Conservation (phyloP, 2,113 vertebrate genomes). For the Gadus chalcogrammus region DNA sequence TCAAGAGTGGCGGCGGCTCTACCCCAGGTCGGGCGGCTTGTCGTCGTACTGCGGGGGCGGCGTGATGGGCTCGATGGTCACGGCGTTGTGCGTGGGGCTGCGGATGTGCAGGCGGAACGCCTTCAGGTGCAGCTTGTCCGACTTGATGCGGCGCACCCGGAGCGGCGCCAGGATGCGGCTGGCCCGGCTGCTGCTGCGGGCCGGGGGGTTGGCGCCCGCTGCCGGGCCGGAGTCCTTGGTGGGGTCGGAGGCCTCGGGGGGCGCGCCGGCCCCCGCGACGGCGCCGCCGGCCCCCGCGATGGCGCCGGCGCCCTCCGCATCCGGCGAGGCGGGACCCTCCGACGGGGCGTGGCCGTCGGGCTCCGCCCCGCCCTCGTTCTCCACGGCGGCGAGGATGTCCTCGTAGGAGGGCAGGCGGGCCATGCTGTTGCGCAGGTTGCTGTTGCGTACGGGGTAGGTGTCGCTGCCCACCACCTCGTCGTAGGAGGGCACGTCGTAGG, state of each 20-base stretch:
- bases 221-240: background rate
- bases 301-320: constrained; percentile 34
- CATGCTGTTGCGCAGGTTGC: constrained; percentile 73
- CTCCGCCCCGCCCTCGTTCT: constrained; percentile 51
- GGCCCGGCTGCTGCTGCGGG: constrained; percentile 74
- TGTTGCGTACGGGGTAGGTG: constrained; percentile 67
- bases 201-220: constrained; percentile 38
- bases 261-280: constrained; percentile 11
- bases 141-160: constrained; percentile 88
- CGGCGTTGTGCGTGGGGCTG: constrained; percentile 55
- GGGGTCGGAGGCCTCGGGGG: background rate
- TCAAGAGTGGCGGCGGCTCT: background rate
- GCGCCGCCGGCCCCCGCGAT: background rate
- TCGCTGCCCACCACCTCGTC: constrained; percentile 84
- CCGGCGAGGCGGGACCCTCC: no score
- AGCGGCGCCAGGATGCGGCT: constrained; percentile 83
- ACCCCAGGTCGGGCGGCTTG: constrained; percentile 62
- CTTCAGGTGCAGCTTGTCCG: constrained; percentile 91
- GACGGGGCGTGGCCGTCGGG: no score
- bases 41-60: constrained; percentile 90
- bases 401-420: constrained; percentile 92
- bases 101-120: constrained; percentile 78
- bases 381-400: constrained; percentile 78
- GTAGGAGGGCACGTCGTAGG: constrained; percentile 82
- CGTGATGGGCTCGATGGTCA: constrained; percentile 89